phyloP scores from a whole-genome alignment of 2,113 vertebrate genomes.

The Hypocryptadius cinnamomeus region DNA sequence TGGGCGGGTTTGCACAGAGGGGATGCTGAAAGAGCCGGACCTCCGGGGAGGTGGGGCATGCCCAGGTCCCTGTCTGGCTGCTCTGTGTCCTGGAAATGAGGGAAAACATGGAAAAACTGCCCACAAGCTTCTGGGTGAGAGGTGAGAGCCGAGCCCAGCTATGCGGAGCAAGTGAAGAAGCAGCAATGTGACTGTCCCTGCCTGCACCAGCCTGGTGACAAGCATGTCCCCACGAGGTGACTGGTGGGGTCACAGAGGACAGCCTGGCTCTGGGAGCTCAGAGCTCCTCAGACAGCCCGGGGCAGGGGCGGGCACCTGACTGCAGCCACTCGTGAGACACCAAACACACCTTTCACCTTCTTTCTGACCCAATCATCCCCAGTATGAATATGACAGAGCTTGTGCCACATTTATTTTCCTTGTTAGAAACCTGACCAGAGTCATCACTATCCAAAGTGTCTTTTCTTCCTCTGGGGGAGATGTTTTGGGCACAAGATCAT shows the following conservation, averaged over 20 bases:
- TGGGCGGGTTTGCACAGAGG: neutral
- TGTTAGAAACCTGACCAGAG: neutral
- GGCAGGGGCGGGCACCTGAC: accelerated
- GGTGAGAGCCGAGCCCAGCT: neutral
- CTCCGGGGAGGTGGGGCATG: neutral
- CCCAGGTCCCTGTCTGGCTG: accelerated
- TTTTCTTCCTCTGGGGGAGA: neutral
- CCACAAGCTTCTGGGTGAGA: accelerated
- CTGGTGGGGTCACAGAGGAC: neutral
- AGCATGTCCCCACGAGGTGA: neutral
- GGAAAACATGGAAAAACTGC: neutral
- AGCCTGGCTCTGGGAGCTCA: neutral
- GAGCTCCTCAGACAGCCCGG: neutral
- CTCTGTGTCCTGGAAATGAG: neutral
- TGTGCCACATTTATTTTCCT: neutral
- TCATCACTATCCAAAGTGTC: neutral
- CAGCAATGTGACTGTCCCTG: neutral
- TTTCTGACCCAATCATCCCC: accelerated
- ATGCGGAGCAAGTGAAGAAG: accelerated
- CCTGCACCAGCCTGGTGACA: neutral
- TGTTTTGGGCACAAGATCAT: neutral
- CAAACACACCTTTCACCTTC: neutral
- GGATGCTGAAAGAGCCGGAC: neutral
- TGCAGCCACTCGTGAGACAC: neutral
- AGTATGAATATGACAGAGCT: accelerated